A percentile compares a stretch with the other conserved stretches of the same genome.
These are phyloP conservation scores for Caenorhabditis virilis DNA, from an alignment of 2,888 invertebrate genomes.

Conservation along the genomic window DNA sequence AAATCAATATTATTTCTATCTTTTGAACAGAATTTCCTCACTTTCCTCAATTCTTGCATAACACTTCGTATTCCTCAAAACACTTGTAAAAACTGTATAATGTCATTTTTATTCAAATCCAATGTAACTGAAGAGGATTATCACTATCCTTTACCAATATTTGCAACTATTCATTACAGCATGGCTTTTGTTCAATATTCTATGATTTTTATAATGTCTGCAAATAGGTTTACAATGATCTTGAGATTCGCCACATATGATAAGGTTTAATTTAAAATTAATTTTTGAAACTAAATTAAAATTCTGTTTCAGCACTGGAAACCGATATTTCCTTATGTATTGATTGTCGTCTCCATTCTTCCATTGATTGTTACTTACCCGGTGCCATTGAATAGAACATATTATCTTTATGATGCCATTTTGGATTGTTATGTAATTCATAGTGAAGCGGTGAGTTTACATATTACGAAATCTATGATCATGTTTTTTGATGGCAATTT, in stretches of 20 bases:
- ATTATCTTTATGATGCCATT: slow-evolving; percentile 13
- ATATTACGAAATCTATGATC: neutral
- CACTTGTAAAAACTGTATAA: slow-evolving; percentile 26
- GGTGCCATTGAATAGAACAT: slow-evolving; percentile 6
- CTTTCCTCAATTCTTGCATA: slow-evolving; percentile 33
- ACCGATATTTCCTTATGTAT: neutral
- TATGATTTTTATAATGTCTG: slow-evolving; percentile 20
- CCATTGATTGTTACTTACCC: slow-evolving; percentile 14
- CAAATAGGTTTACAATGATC: slow-evolving; percentile 27
- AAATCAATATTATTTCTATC: slow-evolving; percentile 1
- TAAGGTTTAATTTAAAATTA: too few species aligned
- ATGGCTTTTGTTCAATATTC: slow-evolving; percentile 33
- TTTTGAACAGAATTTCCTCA: slow-evolving; percentile 34
- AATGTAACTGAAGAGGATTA: slow-evolving; percentile 2
- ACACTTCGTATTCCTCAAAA: slow-evolving; percentile 35
- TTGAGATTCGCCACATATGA: too few species aligned
- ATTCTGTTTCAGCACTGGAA: slow-evolving; percentile 20
- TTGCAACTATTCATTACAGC: slow-evolving; percentile 24
- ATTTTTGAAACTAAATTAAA: too few species aligned
- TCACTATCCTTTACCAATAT: slow-evolving; percentile 12
- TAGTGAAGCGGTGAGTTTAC: slow-evolving; percentile 7
- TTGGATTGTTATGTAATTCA: slow-evolving; percentile 16
- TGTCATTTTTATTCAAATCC: slow-evolving; percentile 21
- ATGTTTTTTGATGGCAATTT: neutral
- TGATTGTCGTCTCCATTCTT: slow-evolving; percentile 1